Base-by-base conservation (phyloP, 2,888 invertebrate genomes). In the Rhopalosiphum nymphaeae region DNA sequence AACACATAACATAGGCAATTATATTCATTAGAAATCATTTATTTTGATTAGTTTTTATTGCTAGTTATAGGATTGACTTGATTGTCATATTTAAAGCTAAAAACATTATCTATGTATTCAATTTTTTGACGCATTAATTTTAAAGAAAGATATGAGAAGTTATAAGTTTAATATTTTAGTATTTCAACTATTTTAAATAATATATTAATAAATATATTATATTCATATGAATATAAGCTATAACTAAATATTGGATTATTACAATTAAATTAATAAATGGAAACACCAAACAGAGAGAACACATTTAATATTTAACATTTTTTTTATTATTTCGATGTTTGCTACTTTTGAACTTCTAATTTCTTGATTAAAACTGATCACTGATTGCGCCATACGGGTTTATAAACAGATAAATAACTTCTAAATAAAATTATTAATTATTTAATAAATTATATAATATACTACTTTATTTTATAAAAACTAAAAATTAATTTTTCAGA, bases 401-500 rank as follows among this genome's bases (percentile, higher is more conserved):
- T 29, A 78, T 36, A 78, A 36, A 78, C 78, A 16, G 1, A 67
- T 67, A 3, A 78, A 78, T 78, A 21, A 78, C 36, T 78, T 78
- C 78, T 36, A 78, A 78, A 78, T 67, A 67, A 36, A 67, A n/a
- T n/a, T n/a, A 67, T 16, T n/a, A 67, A n/a, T n/a, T 67, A 36
- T 21, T 21, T 16, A 36, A 36, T 9, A 21, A n/a, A 16, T n/a
- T 5, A 67, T 67, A n/a, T n/a, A 67, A n/a, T 13, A 67, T 16
- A 57, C 26, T n/a, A 16, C n/a, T 36, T 36, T 36, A 78, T 36
- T 36, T 42, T 36, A 78, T 78, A 78, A 78, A 42, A 78, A 49
- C 7, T 9, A 36, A 29, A 29, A 29, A 57, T 86, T 46, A 61
- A 29, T 26, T 42, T 96, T 95, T 95, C 96, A 97, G 98, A 98